Evolutionary conservation across 2,888 invertebrate species (phyloP), one percentile per base, ranked within the genome.

Genomic region (Neria commutata): DNA sequence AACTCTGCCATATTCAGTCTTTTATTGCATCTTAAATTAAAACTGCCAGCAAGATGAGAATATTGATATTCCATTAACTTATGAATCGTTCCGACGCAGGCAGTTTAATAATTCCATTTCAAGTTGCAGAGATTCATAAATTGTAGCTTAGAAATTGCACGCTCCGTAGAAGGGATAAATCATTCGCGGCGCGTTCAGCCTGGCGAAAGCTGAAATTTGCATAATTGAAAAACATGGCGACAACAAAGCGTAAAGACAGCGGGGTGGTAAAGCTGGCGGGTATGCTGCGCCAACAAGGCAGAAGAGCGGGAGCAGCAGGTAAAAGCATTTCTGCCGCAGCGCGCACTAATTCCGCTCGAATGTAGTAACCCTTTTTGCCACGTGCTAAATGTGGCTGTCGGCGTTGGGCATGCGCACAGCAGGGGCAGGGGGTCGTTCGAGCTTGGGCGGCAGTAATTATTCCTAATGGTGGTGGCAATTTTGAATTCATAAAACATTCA

Each of bases 51-150:
- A 11, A 8, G 11, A 29, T 29, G 6, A 8, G 11, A 6, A 37
- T 14, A 37, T 37, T 37, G 21, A 42, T 19, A 19, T 17, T 17
- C 19, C 42, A 42, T 54, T 34, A 46, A 48, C 23, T 37, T 45
- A 24, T 40, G 29, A 48, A 21, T n/a, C 33, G 24, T 19, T 49
- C 42, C 37, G 49, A 60, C 53, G 56, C 34, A 53, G 53, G 19
- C 60, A 60, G 60, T 52, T 60, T 56, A 60, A 45, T 56, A 56
- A 60, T 48, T 52, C 52, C 52, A 55, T 60, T 56, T 24, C 55
- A 46, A 46, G 6, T 19, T 11, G 23, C 17, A 40, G 26, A 16
- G 17, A 16, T 16, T 24, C 40, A 47, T 25, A 33, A 54, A 25
- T 51, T 46, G 34, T 47, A 47, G 23, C 26, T 54, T 42, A 19